These are phyloP conservation scores for Corythornis cristatus DNA, from an alignment of 2,113 vertebrate genomes.

Conservation along the genomic window DNA sequence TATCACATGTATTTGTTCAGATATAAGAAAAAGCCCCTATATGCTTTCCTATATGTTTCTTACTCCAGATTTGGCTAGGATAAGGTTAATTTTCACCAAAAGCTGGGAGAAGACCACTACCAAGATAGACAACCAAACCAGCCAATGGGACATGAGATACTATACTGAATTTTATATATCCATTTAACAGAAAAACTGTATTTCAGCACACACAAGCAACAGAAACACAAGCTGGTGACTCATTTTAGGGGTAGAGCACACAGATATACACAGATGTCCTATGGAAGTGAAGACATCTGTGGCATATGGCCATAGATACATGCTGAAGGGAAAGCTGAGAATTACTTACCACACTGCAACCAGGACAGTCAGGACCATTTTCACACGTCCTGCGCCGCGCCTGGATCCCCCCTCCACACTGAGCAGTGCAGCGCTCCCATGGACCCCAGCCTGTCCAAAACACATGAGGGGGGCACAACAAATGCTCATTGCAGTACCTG, in stretches of 20 bases:
- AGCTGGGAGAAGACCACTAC: too few species aligned
- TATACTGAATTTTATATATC: neutral
- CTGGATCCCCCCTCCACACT: slow-evolving; percentile 94
- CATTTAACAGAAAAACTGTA: neutral
- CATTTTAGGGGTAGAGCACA: accelerated
- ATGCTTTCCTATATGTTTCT: neutral
- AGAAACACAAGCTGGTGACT: neutral
- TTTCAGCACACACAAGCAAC: neutral
- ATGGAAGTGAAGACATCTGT: neutral
- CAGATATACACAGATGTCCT: neutral
- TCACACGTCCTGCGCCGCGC: slow-evolving; percentile 90
- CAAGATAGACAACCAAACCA: too few species aligned
- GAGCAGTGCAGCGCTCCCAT: slow-evolving; percentile 94
- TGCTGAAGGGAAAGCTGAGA: neutral
- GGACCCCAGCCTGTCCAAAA: slow-evolving; percentile 97
- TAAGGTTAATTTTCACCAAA: too few species aligned
- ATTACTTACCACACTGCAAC: slow-evolving; percentile 86
- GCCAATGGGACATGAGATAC: too few species aligned
- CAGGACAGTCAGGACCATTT: slow-evolving; percentile 93
- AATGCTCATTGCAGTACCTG: slow-evolving; percentile 97
- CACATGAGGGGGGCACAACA: slow-evolving; percentile 90
- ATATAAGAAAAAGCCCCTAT: neutral
- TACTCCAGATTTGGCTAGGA: too few species aligned
- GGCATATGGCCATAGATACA: too few species aligned
- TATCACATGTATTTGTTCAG: neutral